Evolutionary conservation across 1,140 invertebrate genomes (phyloP), one percentile per base, ranked within the genome.

Genomic region (Aphidius gifuensis): DNA sequence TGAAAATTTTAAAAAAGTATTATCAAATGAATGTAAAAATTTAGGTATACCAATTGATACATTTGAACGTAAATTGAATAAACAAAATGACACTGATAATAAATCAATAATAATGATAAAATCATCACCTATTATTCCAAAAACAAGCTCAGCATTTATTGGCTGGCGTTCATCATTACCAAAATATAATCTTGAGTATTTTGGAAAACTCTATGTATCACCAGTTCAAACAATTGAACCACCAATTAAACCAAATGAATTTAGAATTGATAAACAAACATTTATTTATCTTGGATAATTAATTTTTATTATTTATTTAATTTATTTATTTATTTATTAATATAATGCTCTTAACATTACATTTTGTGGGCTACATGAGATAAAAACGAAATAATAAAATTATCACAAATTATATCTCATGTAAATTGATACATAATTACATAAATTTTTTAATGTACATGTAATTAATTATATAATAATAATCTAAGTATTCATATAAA

Each of bases 161-260:
- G 82, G 81, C 32, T 80, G 80, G 74, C 72, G 81, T 60, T 81
- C 76, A 44, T 73, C 76, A 11, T 60, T 65, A n/a, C 51, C 58
- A 9, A 71, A 77, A 59, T 72, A 75, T 53, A 67, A 71, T 65
- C 60, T 83, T 42, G 81, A 83, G 68, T 71, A 75, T 32, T 63
- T 70, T 9, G 75, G 80, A 11, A 75, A 69, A 7, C 63, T 77
- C 48, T 80, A 79, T 64, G 64, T 78, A 42, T 80, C 80, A 49
- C 75, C 77, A 6, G 70, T 69, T 56, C 64, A 68, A 40, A 82
- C 74, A 9, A 71, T 81, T 9, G 71, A 78, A 43, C 70, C 70
- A 6, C 68, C 68, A 6, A 16, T 65, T 8, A 47, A 66, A 48
- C 43, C 64, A n/a, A 62, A 46, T 0, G 66, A 72, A 64, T 72